These are phyloP conservation scores for Melieria omissa DNA, from an alignment of 2,888 invertebrate species.

Conservation along the genomic window DNA sequence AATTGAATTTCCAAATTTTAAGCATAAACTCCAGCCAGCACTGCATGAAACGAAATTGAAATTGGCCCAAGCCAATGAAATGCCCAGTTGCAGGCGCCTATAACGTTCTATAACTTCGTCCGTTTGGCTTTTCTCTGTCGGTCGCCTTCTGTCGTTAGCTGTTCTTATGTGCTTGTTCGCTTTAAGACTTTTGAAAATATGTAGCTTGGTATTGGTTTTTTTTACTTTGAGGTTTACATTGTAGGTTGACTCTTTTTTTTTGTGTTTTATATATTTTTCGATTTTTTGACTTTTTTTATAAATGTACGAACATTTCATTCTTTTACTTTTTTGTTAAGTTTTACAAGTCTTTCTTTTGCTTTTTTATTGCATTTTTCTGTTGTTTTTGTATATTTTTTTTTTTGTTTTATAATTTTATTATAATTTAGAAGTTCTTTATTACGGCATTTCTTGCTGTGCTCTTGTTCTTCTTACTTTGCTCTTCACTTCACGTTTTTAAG, in stretches of 20 bases:
- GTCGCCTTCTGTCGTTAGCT: no score
- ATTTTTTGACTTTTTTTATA: constrained; percentile 49
- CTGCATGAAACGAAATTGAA: no score
- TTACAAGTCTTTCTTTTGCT: constrained; percentile 67
- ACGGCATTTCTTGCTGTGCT: constrained; percentile 28
- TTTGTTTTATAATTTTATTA: constrained; percentile 32
- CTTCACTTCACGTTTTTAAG: constrained; percentile 20
- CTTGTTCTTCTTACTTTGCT: no score
- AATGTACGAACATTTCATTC: constrained; percentile 55
- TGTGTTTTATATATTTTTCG: constrained; percentile 42
- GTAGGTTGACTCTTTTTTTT: constrained; percentile 31
- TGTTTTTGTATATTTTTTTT: constrained; percentile 28
- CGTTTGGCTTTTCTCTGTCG: no score
- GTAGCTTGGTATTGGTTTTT: not conserved
- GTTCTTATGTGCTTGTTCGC: no score
- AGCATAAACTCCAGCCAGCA: no score
- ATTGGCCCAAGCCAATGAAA: no score
- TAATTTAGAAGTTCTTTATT: constrained; percentile 39
- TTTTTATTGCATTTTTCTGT: constrained; percentile 46
- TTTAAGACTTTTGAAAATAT: no score
- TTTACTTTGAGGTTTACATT: not conserved
- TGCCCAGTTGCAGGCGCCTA: no score
- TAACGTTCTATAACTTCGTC: no score
- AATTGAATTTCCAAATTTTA: no score
- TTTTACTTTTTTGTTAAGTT: constrained; percentile 48